Conservation (phyloP, 1,140 invertebrate species). For the Dinoponera quadriceps region DNA sequence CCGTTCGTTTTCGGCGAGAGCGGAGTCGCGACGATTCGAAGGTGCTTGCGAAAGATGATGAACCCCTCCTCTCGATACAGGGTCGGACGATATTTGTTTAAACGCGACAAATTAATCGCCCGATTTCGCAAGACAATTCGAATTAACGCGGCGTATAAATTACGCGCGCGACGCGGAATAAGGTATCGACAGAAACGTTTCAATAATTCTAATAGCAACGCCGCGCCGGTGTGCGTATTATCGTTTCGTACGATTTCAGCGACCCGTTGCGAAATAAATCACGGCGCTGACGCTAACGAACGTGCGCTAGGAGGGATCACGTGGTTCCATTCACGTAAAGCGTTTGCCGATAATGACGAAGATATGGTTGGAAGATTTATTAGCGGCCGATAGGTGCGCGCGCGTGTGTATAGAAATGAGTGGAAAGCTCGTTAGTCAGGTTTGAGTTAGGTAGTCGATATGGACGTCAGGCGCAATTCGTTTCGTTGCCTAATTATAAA, state of each 20-base stretch:
- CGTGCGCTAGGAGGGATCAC: slow-evolving; percentile 57
- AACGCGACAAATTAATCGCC: slow-evolving; percentile 31
- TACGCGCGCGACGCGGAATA: slow-evolving; percentile 30
- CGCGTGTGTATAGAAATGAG: slow-evolving; percentile 75
- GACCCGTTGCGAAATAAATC: slow-evolving; percentile 67
- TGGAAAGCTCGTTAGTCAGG: slow-evolving; percentile 82
- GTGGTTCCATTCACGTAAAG: slow-evolving; percentile 69
- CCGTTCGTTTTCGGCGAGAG: slow-evolving; percentile 14
- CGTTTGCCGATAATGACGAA: slow-evolving; percentile 73
- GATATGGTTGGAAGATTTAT: slow-evolving; percentile 80
- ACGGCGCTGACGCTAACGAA: slow-evolving; percentile 63
- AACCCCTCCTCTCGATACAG: too few relatives aligned
- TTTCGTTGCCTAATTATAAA: slow-evolving; percentile 85
- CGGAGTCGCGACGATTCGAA: not conserved
- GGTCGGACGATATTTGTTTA: not conserved
- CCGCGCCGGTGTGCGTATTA: slow-evolving; percentile 44
- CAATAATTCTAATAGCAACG: slow-evolving; percentile 46
- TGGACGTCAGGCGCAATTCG: slow-evolving; percentile 82
- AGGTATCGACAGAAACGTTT: slow-evolving; percentile 49
- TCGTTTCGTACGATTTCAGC: slow-evolving; percentile 56
- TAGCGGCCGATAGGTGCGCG: slow-evolving; percentile 64
- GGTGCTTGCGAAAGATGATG: not conserved
- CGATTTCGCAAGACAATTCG: slow-evolving; percentile 34
- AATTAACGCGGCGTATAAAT: slow-evolving; percentile 41
- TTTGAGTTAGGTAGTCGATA: slow-evolving; percentile 83